Base-by-base conservation (phyloP, 2,113 vertebrate genomes). In the Oncorhynchus masou region DNA sequence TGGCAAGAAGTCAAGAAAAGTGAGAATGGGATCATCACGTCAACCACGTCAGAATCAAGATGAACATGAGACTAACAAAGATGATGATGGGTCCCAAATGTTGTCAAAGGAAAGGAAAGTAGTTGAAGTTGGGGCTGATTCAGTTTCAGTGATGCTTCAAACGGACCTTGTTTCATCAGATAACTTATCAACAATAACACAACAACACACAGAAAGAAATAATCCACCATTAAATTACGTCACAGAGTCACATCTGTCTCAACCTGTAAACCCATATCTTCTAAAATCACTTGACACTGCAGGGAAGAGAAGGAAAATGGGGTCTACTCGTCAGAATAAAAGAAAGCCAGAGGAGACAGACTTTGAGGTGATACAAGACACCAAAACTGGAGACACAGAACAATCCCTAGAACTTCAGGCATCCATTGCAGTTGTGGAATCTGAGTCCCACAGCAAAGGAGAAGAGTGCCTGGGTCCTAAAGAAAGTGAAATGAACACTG, bases 11-110 rank as follows among this genome's bases (percentile, higher is more conserved):
- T 16, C 80, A 27, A 25, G 88, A 75, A 96, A 91, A 86, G 85
- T 83, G 82, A 95, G 90, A 66, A 12, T 96, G 80, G 95, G 94
- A 54, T 95, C 94, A 74, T 95, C 91, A 74, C 90, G 90, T 70
- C 78, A 1, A 81, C 51, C 0, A 83, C 73, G 0, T 1, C 48
- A 0, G 68, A 39, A 0, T 19, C 24, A 70, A 62, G 83, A 79
- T 39, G 85, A 45, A 70, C 65, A 85, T 45, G 72, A 66, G 3
- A 75, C 68, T 16, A 72, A 77, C 9, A 45, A 27, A 51, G 22
- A 80, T 0, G 84, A 45, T 45, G 39, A 83, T 34, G 69, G 76
- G 2, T 68, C 29, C 19, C 13, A 5, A 15, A 16, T 4, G 1
- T 67, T 4, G 64, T 24, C 29, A 29, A 22, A 67, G 11, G 65